Conservation (phyloP, 2,113 vertebrate genomes). For the Oncorhynchus tshawytscha region DNA sequence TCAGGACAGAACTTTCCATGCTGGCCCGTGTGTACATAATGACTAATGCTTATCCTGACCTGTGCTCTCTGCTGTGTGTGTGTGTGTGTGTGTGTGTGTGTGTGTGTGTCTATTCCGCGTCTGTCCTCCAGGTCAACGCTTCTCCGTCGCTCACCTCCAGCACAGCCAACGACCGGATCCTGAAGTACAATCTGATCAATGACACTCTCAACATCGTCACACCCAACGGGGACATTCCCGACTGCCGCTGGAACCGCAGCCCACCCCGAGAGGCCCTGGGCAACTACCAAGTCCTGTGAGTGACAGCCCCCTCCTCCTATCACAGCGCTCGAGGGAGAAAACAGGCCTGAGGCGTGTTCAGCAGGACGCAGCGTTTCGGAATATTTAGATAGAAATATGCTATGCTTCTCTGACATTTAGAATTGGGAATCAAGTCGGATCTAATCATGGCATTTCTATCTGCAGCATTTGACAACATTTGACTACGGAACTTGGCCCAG, state of each 20-base stretch:
- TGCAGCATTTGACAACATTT: too few relatives aligned
- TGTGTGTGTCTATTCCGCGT: not conserved
- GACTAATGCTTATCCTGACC: not conserved
- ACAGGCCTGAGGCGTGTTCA: too few relatives aligned
- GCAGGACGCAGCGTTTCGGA: too few relatives aligned
- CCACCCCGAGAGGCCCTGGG: slow-evolving; percentile 89
- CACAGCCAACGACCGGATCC: slow-evolving; percentile 95
- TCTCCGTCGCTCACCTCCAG: slow-evolving; percentile 97
- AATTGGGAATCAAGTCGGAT: too few relatives aligned
- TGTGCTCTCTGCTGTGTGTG: not conserved
- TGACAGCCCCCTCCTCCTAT: slow-evolving; percentile 36
- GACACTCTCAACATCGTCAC: slow-evolving; percentile 95
- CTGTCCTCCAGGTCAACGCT: slow-evolving; percentile 86
- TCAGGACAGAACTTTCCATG: not conserved
- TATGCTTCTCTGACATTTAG: too few relatives aligned
- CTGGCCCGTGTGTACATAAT: not conserved
- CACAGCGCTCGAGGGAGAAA: not conserved
- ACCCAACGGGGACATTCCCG: slow-evolving; percentile 91
- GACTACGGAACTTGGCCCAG: too few relatives aligned
- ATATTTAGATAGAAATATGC: too few relatives aligned
- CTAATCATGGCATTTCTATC: too few relatives aligned
- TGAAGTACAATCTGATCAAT: slow-evolving; percentile 98
- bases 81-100: not conserved
- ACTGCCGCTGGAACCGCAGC: slow-evolving; percentile 91
- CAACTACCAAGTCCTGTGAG: slow-evolving; percentile 95